These are phyloP conservation scores for Nematolebias whitei DNA, from an alignment of 2,113 vertebrate species.

Conservation along the genomic window DNA sequence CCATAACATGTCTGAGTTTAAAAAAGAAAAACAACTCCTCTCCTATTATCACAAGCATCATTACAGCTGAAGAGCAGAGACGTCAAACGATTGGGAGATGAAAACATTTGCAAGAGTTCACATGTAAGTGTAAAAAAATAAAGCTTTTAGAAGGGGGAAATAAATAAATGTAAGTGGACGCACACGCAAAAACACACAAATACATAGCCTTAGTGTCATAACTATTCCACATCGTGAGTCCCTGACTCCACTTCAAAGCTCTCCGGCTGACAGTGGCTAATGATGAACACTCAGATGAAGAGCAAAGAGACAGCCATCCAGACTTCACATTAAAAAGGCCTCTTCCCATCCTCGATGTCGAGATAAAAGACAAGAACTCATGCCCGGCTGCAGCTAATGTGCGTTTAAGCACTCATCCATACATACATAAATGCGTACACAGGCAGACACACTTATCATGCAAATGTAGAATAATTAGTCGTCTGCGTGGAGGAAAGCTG, in stretches of 20 bases:
- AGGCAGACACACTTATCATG: conserved; percentile 73
- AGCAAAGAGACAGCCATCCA: conserved; percentile 70
- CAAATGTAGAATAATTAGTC: conserved; percentile 75
- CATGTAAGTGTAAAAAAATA: conserved; percentile 7
- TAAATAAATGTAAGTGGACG: conserved; percentile 38
- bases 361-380: conserved; percentile 68
- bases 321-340: conserved; percentile 64
- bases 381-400: conserved; percentile 64
- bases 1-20: conserved; percentile 19
- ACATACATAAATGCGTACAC: conserved; percentile 68
- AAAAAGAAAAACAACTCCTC: conserved; percentile 29
- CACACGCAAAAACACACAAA: conserved; percentile 55
- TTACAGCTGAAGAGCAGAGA: conserved; percentile 37
- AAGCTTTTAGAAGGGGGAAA: conserved; percentile 21
- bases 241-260: conserved; percentile 75
- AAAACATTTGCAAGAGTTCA: conserved; percentile 34
- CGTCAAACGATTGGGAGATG: conserved; percentile 34
- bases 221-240: conserved; percentile 49
- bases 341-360: conserved; percentile 53
- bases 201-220: conserved; percentile 54
- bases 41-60: conserved; percentile 33
- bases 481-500: conserved; percentile 57
- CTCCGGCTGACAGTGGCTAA: conserved; percentile 69
- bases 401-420: conserved; percentile 73
- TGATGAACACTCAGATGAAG: conserved; percentile 75